A percentile compares a stretch with the other conserved stretches of the same genome.
phyloP scores from a whole-genome alignment of 2,113 vertebrate genomes.

The Austrofundulus limnaeus region DNA sequence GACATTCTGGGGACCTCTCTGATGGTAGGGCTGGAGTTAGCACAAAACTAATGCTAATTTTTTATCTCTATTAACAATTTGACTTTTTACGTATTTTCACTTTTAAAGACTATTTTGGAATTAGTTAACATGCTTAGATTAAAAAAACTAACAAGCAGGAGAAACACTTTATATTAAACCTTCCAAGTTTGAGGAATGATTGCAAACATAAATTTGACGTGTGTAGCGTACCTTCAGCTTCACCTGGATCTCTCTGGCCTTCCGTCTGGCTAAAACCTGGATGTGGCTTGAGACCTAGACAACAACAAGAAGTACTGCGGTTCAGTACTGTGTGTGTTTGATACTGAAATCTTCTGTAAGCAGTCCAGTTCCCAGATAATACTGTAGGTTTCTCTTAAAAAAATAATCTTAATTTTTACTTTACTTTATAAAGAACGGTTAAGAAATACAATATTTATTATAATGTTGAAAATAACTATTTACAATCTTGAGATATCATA shows the following conservation, averaged over 20 bases:
- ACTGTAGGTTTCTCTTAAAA: neutral
- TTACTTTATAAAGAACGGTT: neutral
- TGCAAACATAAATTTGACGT: constrained; percentile 60
- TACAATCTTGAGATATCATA: too few species aligned
- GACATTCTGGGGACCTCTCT: too few species aligned
- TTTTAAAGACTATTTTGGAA: neutral
- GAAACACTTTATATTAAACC: neutral
- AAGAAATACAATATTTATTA: too few species aligned
- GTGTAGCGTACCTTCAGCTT: constrained; percentile 93
- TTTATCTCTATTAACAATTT: too few species aligned
- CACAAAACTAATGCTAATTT: too few species aligned
- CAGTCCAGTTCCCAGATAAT: neutral
- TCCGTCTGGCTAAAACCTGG: constrained; percentile 93
- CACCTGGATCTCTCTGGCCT: constrained; percentile 97
- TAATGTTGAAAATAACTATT: too few species aligned
- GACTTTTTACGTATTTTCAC: neutral
- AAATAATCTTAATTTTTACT: too few species aligned
- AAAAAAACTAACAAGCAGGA: neutral
- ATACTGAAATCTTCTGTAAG: too few species aligned
- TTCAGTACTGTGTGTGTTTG: neutral
- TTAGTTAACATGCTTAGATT: neutral
- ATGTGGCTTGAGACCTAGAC: constrained; percentile 95
- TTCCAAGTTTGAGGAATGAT: constrained; percentile 6
- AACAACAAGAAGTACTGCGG: constrained; percentile 8
- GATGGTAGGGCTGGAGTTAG: too few species aligned